A percentile compares a stretch with the other conserved stretches of the same genome.
Evolutionary conservation across 2,888 invertebrate species (phyloP).

Genomic region (Toxonevra muliebris): DNA sequence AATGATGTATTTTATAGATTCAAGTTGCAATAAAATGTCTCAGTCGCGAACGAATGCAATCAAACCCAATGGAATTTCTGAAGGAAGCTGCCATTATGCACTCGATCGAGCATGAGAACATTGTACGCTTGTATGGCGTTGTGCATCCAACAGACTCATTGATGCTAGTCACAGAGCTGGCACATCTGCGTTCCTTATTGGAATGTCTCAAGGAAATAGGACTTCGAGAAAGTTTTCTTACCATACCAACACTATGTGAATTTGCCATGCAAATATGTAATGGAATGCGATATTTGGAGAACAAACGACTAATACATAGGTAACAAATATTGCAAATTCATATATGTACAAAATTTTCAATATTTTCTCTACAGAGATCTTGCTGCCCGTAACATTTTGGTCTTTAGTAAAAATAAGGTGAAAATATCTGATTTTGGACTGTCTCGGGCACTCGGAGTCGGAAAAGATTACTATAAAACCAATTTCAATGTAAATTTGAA

Average conservation of each 20-base stretch:
- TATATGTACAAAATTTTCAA: background rate
- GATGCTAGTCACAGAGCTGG: conserved; percentile 89
- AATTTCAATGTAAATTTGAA: conserved; percentile 98
- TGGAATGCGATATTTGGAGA: conserved; percentile 98
- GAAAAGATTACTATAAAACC: conserved; percentile 98
- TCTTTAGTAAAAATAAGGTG: conserved; percentile 94
- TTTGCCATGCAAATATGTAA: conserved; percentile 96
- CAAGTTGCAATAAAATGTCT: conserved; percentile 98
- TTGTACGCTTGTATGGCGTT: conserved; percentile 96
- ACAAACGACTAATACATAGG: conserved; percentile 94
- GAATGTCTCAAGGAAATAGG: conserved; percentile 96
- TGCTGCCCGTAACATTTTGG: conserved; percentile 96
- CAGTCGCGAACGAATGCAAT: conserved; percentile 93
- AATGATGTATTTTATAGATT: conserved; percentile 68
- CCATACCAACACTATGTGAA: conserved; percentile 90
- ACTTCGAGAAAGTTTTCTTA: conserved; percentile 85
- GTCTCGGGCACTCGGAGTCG: conserved; percentile 93
- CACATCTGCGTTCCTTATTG: conserved; percentile 90
- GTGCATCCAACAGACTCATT: conserved; percentile 91
- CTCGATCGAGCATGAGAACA: conserved; percentile 95
- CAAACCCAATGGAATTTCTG: conserved; percentile 94
- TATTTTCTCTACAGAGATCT: conserved; percentile 79
- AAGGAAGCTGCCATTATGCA: conserved; percentile 99
- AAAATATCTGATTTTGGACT: conserved; percentile 99
- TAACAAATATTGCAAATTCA: conserved; percentile 51